Base-by-base conservation (phyloP, 2,113 vertebrate species). In the Leucoraja erinaceus region DNA sequence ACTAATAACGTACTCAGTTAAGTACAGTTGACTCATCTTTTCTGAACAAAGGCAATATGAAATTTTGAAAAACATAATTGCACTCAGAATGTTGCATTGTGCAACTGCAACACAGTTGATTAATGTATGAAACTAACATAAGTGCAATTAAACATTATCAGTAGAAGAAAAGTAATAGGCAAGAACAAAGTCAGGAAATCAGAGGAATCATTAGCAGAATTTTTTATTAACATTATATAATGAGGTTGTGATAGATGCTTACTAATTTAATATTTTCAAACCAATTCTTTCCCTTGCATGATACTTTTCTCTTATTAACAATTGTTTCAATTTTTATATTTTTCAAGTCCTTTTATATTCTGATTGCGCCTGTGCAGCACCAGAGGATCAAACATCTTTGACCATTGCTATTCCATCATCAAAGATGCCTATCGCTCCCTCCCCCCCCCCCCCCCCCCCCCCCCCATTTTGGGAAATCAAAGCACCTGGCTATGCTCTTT, bases 121-220 rank as follows among this genome's bases (percentile, higher is more conserved):
- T 54, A 91, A 72, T 91, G 68, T 54, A 68, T 31, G 54, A 72
- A 74, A 33, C 88, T 72, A 91, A 22, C 70, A 9, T 31, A 38
- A 47, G 47, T 54, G 22, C 3, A 47, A 22, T 72, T 72, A 54
- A 91, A 74, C 54, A 28, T 22, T 22, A 10, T n/a, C 72, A 72
- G 10, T 28, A 33, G 20, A 54, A 18, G 14, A 68, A 12, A 22
- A n/a, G 28, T 6, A 74, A 72, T 28, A 28, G 38, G 8, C 90
- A 91, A 22, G 18, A 54, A 70, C 20, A 70, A 91, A 91, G 33
- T 74, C 90, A 91, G 90, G 5, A 91, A 91, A 66, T 56, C 63
- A 31, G 70, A 72, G 68, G 20, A 47, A 72, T 91, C 22, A 74
- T 74, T 72, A 54, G 20, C 8, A 72, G 33, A 86, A n/a, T 86